phyloP scores from a whole-genome alignment of 2,888 invertebrate genomes.

The Caenorhabditis drosophilae region DNA sequence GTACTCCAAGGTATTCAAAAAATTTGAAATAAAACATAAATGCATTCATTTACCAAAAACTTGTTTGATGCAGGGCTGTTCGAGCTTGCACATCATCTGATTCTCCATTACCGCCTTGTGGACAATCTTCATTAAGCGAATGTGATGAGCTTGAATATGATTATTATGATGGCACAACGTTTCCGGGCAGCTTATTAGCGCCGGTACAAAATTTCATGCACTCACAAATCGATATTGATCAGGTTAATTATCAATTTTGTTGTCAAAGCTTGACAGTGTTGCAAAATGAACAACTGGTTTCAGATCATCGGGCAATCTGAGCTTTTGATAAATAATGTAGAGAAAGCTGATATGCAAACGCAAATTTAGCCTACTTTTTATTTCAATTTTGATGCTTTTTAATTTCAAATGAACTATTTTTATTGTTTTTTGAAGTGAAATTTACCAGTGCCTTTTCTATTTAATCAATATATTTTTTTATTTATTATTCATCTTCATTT shows the following conservation, averaged over 20 bases:
- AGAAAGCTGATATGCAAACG: slow-evolving; percentile 49
- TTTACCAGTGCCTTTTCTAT: slow-evolving; percentile 12
- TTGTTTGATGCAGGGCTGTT: slow-evolving; percentile 31
- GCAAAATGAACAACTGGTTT: too few species aligned
- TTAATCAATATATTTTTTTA: slow-evolving; percentile 8
- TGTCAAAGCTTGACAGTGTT: too few species aligned
- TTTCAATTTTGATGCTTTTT: slow-evolving; percentile 1
- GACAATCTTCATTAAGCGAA: slow-evolving; percentile 41
- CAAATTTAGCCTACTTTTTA: slow-evolving; percentile 32
- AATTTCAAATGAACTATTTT: background rate
- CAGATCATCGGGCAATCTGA: slow-evolving; percentile 49
- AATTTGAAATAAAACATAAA: too few species aligned
- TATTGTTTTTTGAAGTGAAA: background rate
- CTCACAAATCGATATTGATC: slow-evolving; percentile 64
- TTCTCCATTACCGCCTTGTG: slow-evolving; percentile 42
- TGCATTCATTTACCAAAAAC: background rate
- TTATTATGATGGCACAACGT: slow-evolving; percentile 56
- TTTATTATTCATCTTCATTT: slow-evolving; percentile 10
- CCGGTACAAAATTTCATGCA: slow-evolving; percentile 49
- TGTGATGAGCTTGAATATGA: slow-evolving; percentile 60
- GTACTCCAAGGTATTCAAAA: slow-evolving; percentile 50
- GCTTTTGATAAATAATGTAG: slow-evolving; percentile 40
- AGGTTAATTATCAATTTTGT: slow-evolving; percentile 29
- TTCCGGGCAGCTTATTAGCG: slow-evolving; percentile 55
- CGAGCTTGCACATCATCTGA: slow-evolving; percentile 41